Conservation (phyloP, 1,140 invertebrate genomes). For the Drosophila orena region DNA sequence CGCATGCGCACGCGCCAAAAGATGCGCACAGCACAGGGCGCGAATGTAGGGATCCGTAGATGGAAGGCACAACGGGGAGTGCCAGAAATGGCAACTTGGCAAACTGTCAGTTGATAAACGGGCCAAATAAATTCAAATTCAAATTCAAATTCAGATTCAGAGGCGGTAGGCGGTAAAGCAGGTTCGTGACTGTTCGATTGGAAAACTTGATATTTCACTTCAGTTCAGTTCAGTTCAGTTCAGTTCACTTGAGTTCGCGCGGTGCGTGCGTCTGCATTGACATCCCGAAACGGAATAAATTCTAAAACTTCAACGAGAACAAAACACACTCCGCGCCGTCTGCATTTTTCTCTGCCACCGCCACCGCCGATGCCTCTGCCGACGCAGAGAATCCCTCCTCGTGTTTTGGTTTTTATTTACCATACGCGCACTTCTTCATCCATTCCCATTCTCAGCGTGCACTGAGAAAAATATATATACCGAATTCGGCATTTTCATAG, state of each 20-base stretch:
- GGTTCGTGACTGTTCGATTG: slow-evolving; percentile 2
- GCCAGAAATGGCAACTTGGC: slow-evolving; percentile 57
- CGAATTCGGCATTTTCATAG: too few relatives aligned
- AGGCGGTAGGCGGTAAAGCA: neutral
- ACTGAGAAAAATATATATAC: slow-evolving; percentile 2
- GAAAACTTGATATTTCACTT: slow-evolving; percentile 19
- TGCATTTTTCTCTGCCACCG: slow-evolving; percentile 21
- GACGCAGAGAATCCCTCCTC: slow-evolving; percentile 72
- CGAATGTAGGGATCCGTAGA: neutral
- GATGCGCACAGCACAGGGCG: slow-evolving; percentile 6
- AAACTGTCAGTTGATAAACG: slow-evolving; percentile 38
- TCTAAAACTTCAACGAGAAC: slow-evolving; percentile 82
- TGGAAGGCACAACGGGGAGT: slow-evolving; percentile 6
- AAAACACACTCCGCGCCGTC: slow-evolving; percentile 68
- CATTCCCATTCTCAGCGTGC: slow-evolving; percentile 40
- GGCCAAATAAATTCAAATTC: slow-evolving; percentile 55
- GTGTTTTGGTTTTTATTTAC: slow-evolving; percentile 66
- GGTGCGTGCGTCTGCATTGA: slow-evolving; percentile 81
- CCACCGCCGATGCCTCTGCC: slow-evolving; percentile 22
- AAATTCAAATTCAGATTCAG: slow-evolving; percentile 6
- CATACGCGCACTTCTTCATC: slow-evolving; percentile 53
- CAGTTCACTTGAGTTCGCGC: slow-evolving; percentile 39
- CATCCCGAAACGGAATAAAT: slow-evolving; percentile 84
- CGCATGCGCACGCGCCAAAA: slow-evolving; percentile 69
- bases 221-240: too few relatives aligned